Base-by-base conservation (phyloP, 1,140 invertebrate species). In the Mylabris phalerata region DNA sequence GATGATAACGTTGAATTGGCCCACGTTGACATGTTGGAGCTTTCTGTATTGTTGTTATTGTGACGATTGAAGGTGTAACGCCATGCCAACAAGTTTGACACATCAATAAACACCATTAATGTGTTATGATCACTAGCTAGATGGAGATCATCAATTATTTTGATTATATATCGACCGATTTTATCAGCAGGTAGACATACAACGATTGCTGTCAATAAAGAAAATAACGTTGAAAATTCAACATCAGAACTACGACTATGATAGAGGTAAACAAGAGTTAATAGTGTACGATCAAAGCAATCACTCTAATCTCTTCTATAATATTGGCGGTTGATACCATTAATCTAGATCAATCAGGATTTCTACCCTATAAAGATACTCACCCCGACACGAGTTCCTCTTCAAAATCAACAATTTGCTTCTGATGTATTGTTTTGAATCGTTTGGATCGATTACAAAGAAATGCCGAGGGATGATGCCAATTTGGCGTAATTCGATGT, bases 381-480 rank as follows among this genome's bases (percentile, higher is more conserved):
- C 60, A 69, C 67, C 67, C 61, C 71, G 62, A 46, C 70, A 70
- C 19, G 67, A 61, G 26, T 48, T 61, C 43, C 60, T 64, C 50
- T 64, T 66, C 45, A 73, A 49, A 10, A 63, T 52, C 38, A 46
- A 41, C 45, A 74, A 57, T 57, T 69, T 72, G 43, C 56, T 61
- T 57, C 64, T 64, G 44, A 74, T 66, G 39, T 67, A 48, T 54
- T 65, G 46, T 38, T 48, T 55, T 7, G 67, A 63, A 5, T 59
- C 50, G 44, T 67, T 64, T 26, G 57, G 62, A 6, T 56, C 60
- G 13, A 74, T 64, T 39, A 70, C 63, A 44, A 70, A 66, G 32
- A 64, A 73, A 52, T 72, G 64, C 52, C 67, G 65, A 3, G 71
- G 70, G 9, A 72, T 64, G 19, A 74, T 67, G 3, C 70, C 67